These are phyloP conservation scores for Montipora sp. DNA, from an alignment of 64 coral and sea anemone species.

Conservation along the genomic window DNA sequence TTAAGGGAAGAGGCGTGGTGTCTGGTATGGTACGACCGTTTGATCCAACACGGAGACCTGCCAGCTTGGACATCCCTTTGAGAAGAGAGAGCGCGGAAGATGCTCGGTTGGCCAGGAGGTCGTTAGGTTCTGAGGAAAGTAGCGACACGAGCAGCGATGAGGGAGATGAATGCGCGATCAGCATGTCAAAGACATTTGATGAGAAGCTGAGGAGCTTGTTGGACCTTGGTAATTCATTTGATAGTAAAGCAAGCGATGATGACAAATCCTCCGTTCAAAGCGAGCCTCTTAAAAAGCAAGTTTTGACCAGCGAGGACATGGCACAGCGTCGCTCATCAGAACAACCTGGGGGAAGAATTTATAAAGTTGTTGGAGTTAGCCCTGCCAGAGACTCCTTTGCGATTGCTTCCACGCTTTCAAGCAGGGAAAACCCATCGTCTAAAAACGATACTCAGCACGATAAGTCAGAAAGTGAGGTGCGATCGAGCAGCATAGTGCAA, in stretches of 20 bases:
- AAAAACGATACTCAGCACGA: not conserved
- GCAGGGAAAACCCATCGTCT: not conserved
- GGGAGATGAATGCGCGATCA: conserved; percentile 65
- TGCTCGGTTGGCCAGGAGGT: conserved; percentile 37
- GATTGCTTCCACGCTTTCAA: not conserved
- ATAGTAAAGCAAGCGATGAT: conserved; percentile 20
- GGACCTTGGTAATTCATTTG: conserved; percentile 59
- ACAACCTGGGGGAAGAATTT: conserved; percentile 26
- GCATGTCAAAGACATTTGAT: conserved; percentile 96
- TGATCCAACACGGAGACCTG: conserved; percentile 65
- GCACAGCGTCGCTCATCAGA: conserved; percentile 37
- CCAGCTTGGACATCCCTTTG: conserved; percentile 78
- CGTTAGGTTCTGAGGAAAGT: conserved; percentile 79
- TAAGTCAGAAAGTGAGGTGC: not conserved
- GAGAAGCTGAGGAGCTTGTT: conserved; percentile 90
- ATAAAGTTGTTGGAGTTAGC: conserved; percentile 34
- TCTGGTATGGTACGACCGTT: conserved; percentile 34
- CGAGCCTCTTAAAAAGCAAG: conserved; percentile 49
- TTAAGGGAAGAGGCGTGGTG: conserved; percentile 74
- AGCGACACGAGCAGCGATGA: conserved; percentile 84
- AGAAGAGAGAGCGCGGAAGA: conserved; percentile 78
- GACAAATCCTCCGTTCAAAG: conserved; percentile 54
- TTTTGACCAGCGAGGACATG: not conserved
- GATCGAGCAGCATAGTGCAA: not conserved
- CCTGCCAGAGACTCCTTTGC: not conserved